Evolutionary conservation across 2,797 vertebrate species (phyloP), one percentile per base, ranked within the genome.

Genomic region (Microctenopoma steveboyesi): DNA sequence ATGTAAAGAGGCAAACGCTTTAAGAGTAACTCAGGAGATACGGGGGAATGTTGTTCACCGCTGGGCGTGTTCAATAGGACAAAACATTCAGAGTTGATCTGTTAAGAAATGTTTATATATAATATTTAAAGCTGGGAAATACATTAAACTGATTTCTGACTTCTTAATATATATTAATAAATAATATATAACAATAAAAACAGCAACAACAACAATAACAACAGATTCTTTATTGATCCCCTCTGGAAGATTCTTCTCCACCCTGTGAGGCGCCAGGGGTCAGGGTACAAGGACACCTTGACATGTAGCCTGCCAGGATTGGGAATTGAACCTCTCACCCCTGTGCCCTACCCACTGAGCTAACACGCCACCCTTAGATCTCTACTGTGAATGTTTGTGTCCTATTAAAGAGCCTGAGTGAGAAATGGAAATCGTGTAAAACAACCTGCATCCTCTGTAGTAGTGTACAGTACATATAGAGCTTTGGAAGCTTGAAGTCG

Each of bases 401-500:
- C 79, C 78, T 78, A 79, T 88, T 76, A 66, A 89, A 86, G 75
- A 69, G 77, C 82, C 86, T 37, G 43, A 85, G 64, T 43, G 72
- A 78, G 59, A 52, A 83, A 83, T 46, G 61, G 40, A 46, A 58
- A 78, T 0, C 37, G 47, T 55, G 71, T 47, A 60, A 56, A 81
- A 83, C 56, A 75, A 81, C 87, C 86, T 46, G 80, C 86, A 75
- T 88, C 79, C 76, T 84, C 72, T 84, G 82, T 56, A 53, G 83
- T 45, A 63, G 79, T 77, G 72, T 80, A 56, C 63, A 79, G 83
- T 86, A 74, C 66, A 57, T 66, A 39, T 66, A 73, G 81, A 86
- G 91, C 87, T 89, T 87, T 86, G 86, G 90, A 88, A 81, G 86
- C 85, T 67, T 83, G 87, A 80, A 88, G 81, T 82, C 81, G 80